Conservation (phyloP, 92 coral and sea anemone genomes). For the Umimayanthus chanpuru region DNA sequence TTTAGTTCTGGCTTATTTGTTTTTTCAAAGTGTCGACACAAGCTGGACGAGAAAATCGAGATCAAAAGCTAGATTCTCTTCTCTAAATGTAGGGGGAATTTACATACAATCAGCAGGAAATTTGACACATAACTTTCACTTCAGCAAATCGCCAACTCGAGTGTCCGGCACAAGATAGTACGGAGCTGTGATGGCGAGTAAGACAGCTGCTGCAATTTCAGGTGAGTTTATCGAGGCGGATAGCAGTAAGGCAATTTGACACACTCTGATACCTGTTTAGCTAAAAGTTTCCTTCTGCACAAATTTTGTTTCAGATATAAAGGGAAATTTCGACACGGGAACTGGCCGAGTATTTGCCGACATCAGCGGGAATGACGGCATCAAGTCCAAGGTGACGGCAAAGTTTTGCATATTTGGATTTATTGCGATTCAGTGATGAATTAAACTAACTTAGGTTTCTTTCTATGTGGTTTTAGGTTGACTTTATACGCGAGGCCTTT, state of each 20-base stretch:
- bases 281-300: not conserved
- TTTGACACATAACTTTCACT: slow-evolving; percentile 44
- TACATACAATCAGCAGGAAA: slow-evolving; percentile 33
- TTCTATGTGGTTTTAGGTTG: slow-evolving; percentile 58
- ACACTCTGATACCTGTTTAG: not conserved
- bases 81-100: slow-evolving; percentile 22
- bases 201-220: slow-evolving; percentile 28
- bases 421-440: slow-evolving; percentile 36
- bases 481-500: slow-evolving; percentile 83
- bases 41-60: not conserved
- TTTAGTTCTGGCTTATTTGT: not conserved
- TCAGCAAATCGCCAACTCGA: slow-evolving; percentile 35
- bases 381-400: slow-evolving; percentile 59
- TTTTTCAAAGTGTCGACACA: not conserved
- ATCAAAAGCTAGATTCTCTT: slow-evolving; percentile 29
- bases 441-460: slow-evolving; percentile 32
- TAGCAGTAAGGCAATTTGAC: not conserved
- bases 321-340: slow-evolving; percentile 58
- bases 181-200: slow-evolving; percentile 56
- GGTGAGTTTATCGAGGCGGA: slow-evolving; percentile 36
- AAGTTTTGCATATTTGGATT: slow-evolving; percentile 52
- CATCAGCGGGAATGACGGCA: slow-evolving; percentile 63
- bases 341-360: slow-evolving; percentile 77
- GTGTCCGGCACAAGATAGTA: slow-evolving; percentile 54
- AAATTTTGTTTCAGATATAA: slow-evolving; percentile 53